Evolutionary conservation across 2,888 invertebrate species (phyloP).

Genomic region (Amphipoea lucens): DNA sequence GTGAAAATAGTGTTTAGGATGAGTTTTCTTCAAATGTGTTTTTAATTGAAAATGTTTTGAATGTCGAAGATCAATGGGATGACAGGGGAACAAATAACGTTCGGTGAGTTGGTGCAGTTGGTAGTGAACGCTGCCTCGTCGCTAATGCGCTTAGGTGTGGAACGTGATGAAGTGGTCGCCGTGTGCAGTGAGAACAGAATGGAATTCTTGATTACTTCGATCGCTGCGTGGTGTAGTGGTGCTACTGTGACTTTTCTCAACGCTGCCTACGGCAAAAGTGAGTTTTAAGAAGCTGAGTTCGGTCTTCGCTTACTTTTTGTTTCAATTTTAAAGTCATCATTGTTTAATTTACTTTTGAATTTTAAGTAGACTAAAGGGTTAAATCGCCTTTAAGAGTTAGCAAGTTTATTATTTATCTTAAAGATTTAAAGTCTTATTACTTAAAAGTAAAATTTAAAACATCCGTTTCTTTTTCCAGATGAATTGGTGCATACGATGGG

Average conservation of each 20-base stretch:
- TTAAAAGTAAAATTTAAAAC: background rate
- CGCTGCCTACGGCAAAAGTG: conserved; percentile 76
- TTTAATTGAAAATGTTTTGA: conserved; percentile 59
- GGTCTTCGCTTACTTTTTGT: background rate
- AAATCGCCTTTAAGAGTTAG: background rate
- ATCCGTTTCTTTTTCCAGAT: conserved; percentile 70
- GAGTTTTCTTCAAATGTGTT: conserved; percentile 4
- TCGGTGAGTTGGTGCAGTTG: conserved; percentile 72
- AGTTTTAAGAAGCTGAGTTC: conserved; percentile 31
- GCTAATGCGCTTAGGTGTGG: conserved; percentile 72
- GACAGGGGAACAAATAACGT: conserved; percentile 74
- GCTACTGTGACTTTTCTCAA: conserved; percentile 75
- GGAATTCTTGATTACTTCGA: conserved; percentile 72
- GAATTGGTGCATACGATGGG: conserved; percentile 78
- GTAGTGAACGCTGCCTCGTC: conserved; percentile 73
- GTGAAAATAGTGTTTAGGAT: background rate
- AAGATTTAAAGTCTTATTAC: background rate
- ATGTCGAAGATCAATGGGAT: conserved; percentile 68
- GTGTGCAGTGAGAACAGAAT: conserved; percentile 80
- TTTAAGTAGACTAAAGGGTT: background rate
- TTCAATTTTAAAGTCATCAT: background rate
- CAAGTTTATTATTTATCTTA: background rate
- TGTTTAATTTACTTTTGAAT: conserved; percentile 17
- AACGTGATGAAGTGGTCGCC: conserved; percentile 76
- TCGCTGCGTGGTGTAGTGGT: conserved; percentile 69